These are phyloP conservation scores for Trachurus trachurus DNA, from an alignment of 2,797 vertebrate species.

Conservation along the genomic window DNA sequence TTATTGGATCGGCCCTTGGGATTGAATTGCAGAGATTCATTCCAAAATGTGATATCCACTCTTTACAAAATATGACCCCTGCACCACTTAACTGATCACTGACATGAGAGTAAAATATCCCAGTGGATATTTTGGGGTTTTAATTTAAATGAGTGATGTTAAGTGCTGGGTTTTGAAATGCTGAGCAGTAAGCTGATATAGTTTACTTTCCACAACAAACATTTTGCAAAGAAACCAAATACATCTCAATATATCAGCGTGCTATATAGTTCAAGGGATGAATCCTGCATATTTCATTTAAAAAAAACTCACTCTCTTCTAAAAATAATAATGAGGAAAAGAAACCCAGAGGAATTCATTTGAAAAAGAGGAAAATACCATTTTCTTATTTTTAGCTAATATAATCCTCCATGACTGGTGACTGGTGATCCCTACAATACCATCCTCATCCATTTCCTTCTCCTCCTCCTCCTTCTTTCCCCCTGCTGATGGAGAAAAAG, in stretches of 20 bases:
- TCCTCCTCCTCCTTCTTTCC: slow-evolving; percentile 12
- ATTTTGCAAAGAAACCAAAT: slow-evolving; percentile 39
- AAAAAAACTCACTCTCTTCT: slow-evolving; percentile 35
- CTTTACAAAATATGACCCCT: slow-evolving; percentile 54
- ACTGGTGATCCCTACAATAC: slow-evolving; percentile 64
- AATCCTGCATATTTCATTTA: slow-evolving; percentile 55
- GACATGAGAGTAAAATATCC: slow-evolving; percentile 34
- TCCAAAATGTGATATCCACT: slow-evolving; percentile 55
- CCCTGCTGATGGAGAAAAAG: slow-evolving; percentile 41
- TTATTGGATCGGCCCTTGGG: slow-evolving; percentile 51
- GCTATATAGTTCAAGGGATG: slow-evolving; percentile 40
- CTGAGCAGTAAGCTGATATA: slow-evolving; percentile 38
- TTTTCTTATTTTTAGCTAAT: slow-evolving; percentile 71
- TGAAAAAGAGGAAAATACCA: slow-evolving; percentile 68
- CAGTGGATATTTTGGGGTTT: slow-evolving; percentile 45
- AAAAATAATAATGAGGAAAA: slow-evolving; percentile 54
- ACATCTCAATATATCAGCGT: slow-evolving; percentile 55
- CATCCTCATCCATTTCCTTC: slow-evolving; percentile 42
- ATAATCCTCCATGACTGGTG: slow-evolving; percentile 73
- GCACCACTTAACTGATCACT: slow-evolving; percentile 52
- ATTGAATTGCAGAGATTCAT: slow-evolving; percentile 70
- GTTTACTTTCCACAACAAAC: slow-evolving; percentile 39
- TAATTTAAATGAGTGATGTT: slow-evolving; percentile 54
- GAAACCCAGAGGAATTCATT: slow-evolving; percentile 68
- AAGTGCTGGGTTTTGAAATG: slow-evolving; percentile 34